A percentile compares a stretch with the other conserved stretches of the same genome.
Evolutionary conservation across 1,140 invertebrate species (phyloP).

Genomic region (Bombus pascuorum): DNA sequence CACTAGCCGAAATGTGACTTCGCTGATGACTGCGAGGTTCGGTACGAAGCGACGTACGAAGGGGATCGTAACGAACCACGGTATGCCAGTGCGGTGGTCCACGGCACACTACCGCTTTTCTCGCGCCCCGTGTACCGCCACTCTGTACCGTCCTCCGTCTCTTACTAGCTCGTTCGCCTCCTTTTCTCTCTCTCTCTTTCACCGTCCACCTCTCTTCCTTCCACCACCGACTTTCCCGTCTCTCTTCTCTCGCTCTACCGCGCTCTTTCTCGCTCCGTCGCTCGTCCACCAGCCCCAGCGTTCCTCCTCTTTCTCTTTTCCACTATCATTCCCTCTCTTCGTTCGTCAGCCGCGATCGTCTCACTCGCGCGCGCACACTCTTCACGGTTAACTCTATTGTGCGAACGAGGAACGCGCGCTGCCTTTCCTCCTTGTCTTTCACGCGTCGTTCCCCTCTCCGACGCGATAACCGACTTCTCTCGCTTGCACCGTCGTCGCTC

Average conservation of each 20-base stretch:
- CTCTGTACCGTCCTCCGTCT: conserved; percentile 78
- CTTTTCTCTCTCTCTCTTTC: conserved; percentile 68
- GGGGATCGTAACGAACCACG: conserved; percentile 81
- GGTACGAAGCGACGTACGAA: conserved; percentile 74
- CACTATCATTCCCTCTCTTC: conserved; percentile 56
- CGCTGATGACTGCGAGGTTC: conserved; percentile 71
- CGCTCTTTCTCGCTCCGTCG: not conserved
- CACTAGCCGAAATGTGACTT: conserved; percentile 78
- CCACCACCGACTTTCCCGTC: conserved; percentile 52
- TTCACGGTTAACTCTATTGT: conserved; percentile 45
- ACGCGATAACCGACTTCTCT: conserved; percentile 68
- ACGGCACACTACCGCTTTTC: conserved; percentile 83
- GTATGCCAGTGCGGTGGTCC: conserved; percentile 83
- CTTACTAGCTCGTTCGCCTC: conserved; percentile 69
- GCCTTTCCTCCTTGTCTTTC: conserved; percentile 63
- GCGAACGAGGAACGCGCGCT: conserved; percentile 42
- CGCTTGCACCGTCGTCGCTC: conserved; percentile 64
- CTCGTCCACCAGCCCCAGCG: not conserved
- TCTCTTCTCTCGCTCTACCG: not conserved
- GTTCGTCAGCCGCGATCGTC: conserved; percentile 37
- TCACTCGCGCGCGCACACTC: conserved; percentile 58
- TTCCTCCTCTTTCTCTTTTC: conserved; percentile 25
- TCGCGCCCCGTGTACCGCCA: conserved; percentile 82
- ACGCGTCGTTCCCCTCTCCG: conserved; percentile 57
- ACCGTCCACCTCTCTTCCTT: conserved; percentile 44